Evolutionary conservation across 1,140 invertebrate genomes (phyloP).

Genomic region (Macrotrachela quadricornifera): DNA sequence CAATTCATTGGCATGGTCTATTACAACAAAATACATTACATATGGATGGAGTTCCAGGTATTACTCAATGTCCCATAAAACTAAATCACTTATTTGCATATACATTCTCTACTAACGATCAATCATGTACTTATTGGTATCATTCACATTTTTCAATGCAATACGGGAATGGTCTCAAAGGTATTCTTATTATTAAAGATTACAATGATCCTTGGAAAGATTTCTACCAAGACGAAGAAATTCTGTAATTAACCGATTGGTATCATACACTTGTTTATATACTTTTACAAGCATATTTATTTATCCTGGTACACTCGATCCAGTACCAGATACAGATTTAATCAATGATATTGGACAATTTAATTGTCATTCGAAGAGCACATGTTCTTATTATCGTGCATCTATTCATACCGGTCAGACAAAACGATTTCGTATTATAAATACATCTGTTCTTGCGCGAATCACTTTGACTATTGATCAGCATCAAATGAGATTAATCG

Average conservation of each 20-base stretch:
- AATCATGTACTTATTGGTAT: background rate
- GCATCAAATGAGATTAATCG: too few relatives aligned
- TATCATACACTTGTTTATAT: slow-evolving; percentile 56
- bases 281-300: too few relatives aligned
- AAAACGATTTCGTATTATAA: too few relatives aligned
- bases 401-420: too few relatives aligned
- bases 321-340: too few relatives aligned
- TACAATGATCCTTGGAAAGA: slow-evolving; percentile 60
- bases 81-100: slow-evolving; percentile 60
- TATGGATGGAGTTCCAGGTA: slow-evolving; percentile 64
- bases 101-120: slow-evolving; percentile 24
- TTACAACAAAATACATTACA: slow-evolving; percentile 55
- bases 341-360: too few relatives aligned
- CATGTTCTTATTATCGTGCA: too few relatives aligned
- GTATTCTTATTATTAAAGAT: slow-evolving; percentile 23
- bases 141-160: background rate
- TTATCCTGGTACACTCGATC: too few relatives aligned
- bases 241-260: slow-evolving; percentile 55
- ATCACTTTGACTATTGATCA: too few relatives aligned
- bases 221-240: slow-evolving; percentile 50
- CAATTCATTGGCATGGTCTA: slow-evolving; percentile 65
- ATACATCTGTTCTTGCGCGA: too few relatives aligned
- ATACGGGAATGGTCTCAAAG: background rate
- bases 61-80: slow-evolving; percentile 67
- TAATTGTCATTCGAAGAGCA: too few relatives aligned